These are phyloP conservation scores for roundworm (Caenorhabditis elegans) DNA, from an alignment of 1,140 invertebrate genomes.

Conservation along the genomic window WBcel235 BX284605.5:9812001-9812500, in stretches of 20 bases:
- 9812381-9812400: too few species aligned
- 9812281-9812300: neutral
- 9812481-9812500: conserved; percentile 1
- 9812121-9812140: neutral
- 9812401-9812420: neutral
- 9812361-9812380: neutral
- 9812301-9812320: neutral
- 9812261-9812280: neutral
- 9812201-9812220: neutral
- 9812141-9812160: neutral
- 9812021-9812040: neutral
- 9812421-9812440: neutral
- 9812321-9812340: neutral
- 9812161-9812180: neutral
- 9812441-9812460: neutral
- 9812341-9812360: neutral
- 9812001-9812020: neutral
- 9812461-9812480: neutral
- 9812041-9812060: neutral
- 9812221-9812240: neutral
- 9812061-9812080: neutral
- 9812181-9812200: neutral
- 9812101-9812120: neutral
- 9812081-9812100: neutral
- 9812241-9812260: neutral